These are phyloP conservation scores for Aldabrachelys gigantea DNA, from an alignment of 2,113 vertebrate species.

Conservation along the genomic window DNA sequence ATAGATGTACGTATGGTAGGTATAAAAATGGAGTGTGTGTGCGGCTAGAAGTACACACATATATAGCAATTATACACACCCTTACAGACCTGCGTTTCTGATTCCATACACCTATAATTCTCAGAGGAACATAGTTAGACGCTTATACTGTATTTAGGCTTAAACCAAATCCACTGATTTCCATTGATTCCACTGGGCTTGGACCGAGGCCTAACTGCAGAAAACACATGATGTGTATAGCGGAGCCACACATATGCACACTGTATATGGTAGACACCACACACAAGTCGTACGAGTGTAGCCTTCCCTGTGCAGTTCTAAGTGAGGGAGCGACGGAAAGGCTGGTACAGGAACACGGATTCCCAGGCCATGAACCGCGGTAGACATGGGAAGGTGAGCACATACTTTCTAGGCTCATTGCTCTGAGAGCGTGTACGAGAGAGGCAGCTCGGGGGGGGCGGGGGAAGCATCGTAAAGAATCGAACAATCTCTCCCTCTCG, in stretches of 20 bases:
- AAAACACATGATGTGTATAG: neutral
- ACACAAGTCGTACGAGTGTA: rapidly evolving
- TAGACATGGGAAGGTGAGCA: neutral
- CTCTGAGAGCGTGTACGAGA: neutral
- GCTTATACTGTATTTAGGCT: rapidly evolving
- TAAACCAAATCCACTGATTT: neutral
- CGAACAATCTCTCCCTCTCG: neutral
- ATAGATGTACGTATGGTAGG: neutral
- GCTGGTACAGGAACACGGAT: too few relatives aligned
- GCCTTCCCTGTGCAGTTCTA: neutral
- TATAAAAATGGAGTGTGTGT: neutral
- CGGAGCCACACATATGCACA: neutral
- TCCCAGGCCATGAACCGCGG: neutral
- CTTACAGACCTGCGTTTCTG: neutral
- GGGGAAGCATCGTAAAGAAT: neutral
- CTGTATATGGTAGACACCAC: neutral
- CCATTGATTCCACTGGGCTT: neutral
- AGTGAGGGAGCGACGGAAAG: neutral
- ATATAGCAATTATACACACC: neutral
- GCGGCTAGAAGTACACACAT: neutral
- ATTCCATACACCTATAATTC: neutral
- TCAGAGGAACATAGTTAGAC: neutral
- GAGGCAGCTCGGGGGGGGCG: neutral
- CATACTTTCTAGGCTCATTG: neutral
- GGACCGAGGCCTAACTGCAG: neutral